Base-by-base conservation (phyloP, 2,888 invertebrate genomes). In the Drosophila maculinotata region DNA sequence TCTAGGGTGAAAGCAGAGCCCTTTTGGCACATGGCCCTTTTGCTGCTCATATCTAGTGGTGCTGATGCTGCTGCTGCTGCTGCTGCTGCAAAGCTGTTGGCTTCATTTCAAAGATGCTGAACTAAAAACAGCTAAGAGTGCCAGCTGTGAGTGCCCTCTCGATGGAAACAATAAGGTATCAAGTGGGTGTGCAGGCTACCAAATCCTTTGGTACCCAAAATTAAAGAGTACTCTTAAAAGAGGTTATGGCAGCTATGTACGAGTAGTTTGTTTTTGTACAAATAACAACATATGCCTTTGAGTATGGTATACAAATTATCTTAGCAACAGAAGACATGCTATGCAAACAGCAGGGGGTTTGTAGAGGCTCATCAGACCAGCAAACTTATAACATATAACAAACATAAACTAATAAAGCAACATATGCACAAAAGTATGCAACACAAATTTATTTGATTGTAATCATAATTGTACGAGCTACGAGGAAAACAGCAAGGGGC, bases 51-150 rank as follows among this genome's bases (percentile, higher is more conserved):
- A 26, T 73, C 54, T 54, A 56, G 53, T 57, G 17, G n/a, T n/a
- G 26, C n/a, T n/a, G n/a, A n/a, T n/a, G n/a, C n/a, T n/a, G n/a
- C 14, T 25, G 49, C 63, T 51, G 14, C 60, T 62, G 65, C 68
- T 6, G 20, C 20, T 20, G 30, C 45, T 45, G 30, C 30, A 68
- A 62, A 75, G 76, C 65, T 63, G 73, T 76, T 76, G 76, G 73
- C 76, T 72, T 76, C 45, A 76, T 73, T 73, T 76, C 65, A 73
- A 79, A 69, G 65, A 66, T 58, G 58, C 49, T 62, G 44, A 45
- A 57, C 79, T 26, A 59, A 33, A 76, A 75, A 63, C 62, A 67
- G 64, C 57, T 69, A 57, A 42, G 26, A 56, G 58, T 51, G 49
- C 66, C 52, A 56, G 35, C 66, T 54, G 53, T 25, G 59, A 74